A percentile compares a stretch with the other conserved stretches of the same genome.
These are phyloP conservation scores for Rafetus swinhoei DNA, from an alignment of 2,113 vertebrate genomes.

Conservation along the genomic window DNA sequence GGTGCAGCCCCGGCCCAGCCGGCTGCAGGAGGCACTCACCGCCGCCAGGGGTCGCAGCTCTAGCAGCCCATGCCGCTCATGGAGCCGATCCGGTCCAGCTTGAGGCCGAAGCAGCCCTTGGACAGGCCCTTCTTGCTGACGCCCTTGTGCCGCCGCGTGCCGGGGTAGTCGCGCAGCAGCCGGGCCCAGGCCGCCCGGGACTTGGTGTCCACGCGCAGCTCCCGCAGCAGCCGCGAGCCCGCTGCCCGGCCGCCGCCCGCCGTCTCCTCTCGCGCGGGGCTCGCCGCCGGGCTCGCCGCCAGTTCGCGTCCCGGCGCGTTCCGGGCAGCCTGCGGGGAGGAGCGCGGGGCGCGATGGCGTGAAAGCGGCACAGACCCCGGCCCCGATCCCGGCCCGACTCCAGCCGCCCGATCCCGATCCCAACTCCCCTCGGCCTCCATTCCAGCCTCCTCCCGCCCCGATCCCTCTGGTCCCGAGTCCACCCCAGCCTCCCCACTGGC, in stretches of 20 bases:
- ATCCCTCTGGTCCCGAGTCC: background rate
- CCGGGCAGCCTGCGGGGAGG: conserved; percentile 77
- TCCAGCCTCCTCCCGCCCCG: background rate
- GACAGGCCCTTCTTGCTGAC: conserved; percentile 87
- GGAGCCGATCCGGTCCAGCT: conserved; percentile 96
- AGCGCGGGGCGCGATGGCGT: background rate
- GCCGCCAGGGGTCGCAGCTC: conserved; percentile 73
- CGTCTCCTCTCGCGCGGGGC: conserved; percentile 74
- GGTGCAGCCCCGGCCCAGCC: background rate
- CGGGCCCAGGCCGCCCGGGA: conserved; percentile 87
- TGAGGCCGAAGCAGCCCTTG: conserved; percentile 94
- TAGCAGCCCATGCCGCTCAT: conserved; percentile 97
- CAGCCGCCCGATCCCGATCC: background rate
- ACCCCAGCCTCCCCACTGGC: conserved; percentile 2
- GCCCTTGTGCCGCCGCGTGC: conserved; percentile 81
- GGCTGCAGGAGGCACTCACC: conserved; percentile 76
- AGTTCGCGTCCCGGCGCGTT: conserved; percentile 84
- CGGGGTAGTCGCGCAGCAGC: conserved; percentile 85
- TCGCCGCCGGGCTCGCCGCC: conserved; percentile 81
- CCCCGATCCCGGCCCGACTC: background rate
- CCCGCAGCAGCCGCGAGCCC: conserved; percentile 84
- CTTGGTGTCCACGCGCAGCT: conserved; percentile 86
- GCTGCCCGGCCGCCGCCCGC: conserved; percentile 72
- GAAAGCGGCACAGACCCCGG: background rate
- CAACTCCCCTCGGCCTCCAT: background rate